A percentile compares a stretch with the other conserved stretches of the same genome.
Evolutionary conservation across 2,113 vertebrate genomes (phyloP).

Genomic region (Grammomys dolichurus): DNA sequence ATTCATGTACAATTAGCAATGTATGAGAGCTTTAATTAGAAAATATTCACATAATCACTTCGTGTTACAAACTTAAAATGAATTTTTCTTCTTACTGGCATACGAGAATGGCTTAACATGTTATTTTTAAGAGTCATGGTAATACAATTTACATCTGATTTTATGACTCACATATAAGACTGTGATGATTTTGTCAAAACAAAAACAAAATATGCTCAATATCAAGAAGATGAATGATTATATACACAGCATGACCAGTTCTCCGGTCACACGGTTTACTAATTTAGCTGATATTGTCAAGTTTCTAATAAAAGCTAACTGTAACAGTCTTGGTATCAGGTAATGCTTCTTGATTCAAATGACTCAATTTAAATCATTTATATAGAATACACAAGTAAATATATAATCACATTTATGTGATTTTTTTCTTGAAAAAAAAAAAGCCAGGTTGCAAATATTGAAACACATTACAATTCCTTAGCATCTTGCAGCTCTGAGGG

Average conservation of each 20-base stretch:
- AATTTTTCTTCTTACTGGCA: slow-evolving; percentile 59
- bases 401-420: background rate
- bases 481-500: background rate
- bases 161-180: slow-evolving; percentile 60
- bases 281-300: background rate
- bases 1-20: slow-evolving; percentile 55
- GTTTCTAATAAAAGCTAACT: background rate
- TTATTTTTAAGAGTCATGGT: slow-evolving; percentile 71
- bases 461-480: background rate
- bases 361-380: background rate
- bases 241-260: background rate
- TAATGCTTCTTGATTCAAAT: background rate
- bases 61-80: slow-evolving; percentile 63
- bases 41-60: slow-evolving; percentile 62
- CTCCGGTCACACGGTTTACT: background rate
- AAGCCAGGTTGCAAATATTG: background rate
- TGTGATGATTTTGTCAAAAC: slow-evolving; percentile 67
- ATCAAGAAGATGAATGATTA: background rate
- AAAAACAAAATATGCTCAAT: slow-evolving; percentile 76
- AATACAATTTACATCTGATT: slow-evolving; percentile 64
- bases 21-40: slow-evolving; percentile 69
- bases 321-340: background rate
- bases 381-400: background rate
- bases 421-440: background rate
- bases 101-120: slow-evolving; percentile 41